A percentile compares a stretch with the other conserved stretches of the same genome.
These are phyloP conservation scores for Aethes cnicana DNA, from an alignment of 2,888 invertebrate genomes.

Conservation along the genomic window DNA sequence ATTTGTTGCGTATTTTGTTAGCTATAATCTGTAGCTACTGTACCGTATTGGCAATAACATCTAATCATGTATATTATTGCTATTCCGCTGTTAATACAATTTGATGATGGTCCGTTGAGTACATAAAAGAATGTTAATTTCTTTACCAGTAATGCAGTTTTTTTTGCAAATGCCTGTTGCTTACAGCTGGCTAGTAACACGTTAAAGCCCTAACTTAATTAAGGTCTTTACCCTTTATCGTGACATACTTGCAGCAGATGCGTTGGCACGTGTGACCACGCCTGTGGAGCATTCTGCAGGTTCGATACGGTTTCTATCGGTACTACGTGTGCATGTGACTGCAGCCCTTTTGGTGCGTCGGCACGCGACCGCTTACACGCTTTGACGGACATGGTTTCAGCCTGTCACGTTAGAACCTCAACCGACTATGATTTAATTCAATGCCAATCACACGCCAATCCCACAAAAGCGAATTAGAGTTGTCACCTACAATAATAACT, in stretches of 20 bases:
- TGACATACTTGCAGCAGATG: slow-evolving; percentile 23
- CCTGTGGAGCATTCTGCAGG: slow-evolving; percentile 11
- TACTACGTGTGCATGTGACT: slow-evolving; percentile 37
- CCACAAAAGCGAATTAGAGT: slow-evolving; percentile 18
- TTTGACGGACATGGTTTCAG: slow-evolving; percentile 51
- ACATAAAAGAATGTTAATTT: too few relatives aligned
- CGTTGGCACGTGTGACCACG: slow-evolving; percentile 13
- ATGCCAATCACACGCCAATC: slow-evolving; percentile 14
- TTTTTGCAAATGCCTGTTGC: background rate
- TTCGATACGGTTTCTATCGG: slow-evolving; percentile 59
- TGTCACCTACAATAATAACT: slow-evolving; percentile 20
- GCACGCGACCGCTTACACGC: slow-evolving; percentile 67
- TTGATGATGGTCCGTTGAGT: slow-evolving; percentile 4
- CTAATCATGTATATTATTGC: slow-evolving; percentile 5
- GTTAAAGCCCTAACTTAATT: slow-evolving; percentile 19
- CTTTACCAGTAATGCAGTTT: background rate
- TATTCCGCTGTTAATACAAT: slow-evolving; percentile 1
- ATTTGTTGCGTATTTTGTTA: slow-evolving; percentile 9
- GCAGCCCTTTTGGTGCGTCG: slow-evolving; percentile 58
- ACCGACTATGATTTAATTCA: slow-evolving; percentile 8
- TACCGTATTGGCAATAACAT: slow-evolving; percentile 13
- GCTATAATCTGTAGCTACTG: slow-evolving; percentile 17
- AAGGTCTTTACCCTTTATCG: slow-evolving; percentile 9
- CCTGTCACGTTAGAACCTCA: slow-evolving; percentile 40
- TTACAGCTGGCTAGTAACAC: slow-evolving; percentile 14